Evolutionary conservation across 2,888 invertebrate species (phyloP).

Genomic region (Ochropleura plecta): DNA sequence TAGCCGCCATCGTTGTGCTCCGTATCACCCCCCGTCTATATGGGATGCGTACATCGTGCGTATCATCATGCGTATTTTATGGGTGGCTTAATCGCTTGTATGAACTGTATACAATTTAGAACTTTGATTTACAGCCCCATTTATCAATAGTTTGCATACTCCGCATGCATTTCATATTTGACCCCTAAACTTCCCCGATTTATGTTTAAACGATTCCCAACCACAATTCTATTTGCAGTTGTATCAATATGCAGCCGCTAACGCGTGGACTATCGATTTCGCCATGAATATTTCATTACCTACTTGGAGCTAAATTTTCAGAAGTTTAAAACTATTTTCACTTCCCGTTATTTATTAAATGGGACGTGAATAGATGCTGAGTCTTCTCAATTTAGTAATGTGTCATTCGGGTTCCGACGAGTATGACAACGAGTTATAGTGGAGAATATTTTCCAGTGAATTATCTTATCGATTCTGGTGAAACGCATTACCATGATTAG

Average conservation of each 20-base stretch:
- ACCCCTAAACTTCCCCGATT: conserved; percentile 21
- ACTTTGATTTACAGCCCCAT: conserved; percentile 37
- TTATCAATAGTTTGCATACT: conserved; percentile 29
- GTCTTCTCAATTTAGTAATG: conserved; percentile 51
- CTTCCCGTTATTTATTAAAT: conserved; percentile 55
- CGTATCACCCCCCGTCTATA: conserved; percentile 59
- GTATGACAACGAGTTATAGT: conserved; percentile 35
- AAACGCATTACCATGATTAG: conserved; percentile 44
- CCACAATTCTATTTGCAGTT: conserved; percentile 24
- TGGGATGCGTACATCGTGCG: conserved; percentile 54
- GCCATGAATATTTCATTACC: conserved; percentile 47
- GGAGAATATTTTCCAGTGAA: conserved; percentile 43
- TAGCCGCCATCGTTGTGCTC: conserved; percentile 74
- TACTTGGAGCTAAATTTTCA: conserved; percentile 43
- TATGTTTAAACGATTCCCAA: conserved; percentile 18
- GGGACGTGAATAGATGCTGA: conserved; percentile 49
- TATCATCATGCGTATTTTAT: too few species aligned
- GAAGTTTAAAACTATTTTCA: conserved; percentile 48
- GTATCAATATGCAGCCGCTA: conserved; percentile 27
- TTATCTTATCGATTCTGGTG: conserved; percentile 38
- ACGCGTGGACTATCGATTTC: conserved; percentile 45
- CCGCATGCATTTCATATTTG: conserved; percentile 35
- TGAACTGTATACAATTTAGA: conserved; percentile 43
- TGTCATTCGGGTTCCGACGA: conserved; percentile 18
- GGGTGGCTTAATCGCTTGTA: conserved; percentile 53